Evolutionary conservation across 2,888 invertebrate genomes (phyloP).

Genomic region (Odontomyia ornata): DNA sequence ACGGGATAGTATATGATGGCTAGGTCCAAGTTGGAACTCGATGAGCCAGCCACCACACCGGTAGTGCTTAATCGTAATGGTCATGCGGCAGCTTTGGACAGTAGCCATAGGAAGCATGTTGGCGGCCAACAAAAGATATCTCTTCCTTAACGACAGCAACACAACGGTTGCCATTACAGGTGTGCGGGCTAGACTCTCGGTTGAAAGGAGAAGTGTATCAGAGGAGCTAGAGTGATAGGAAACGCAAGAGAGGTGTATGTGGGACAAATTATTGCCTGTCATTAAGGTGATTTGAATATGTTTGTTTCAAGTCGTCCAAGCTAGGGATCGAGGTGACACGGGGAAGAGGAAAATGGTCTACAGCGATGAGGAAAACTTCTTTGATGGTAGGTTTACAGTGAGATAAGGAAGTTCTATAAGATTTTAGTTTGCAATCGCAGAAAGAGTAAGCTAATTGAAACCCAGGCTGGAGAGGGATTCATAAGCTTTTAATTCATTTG

Average conservation of each 20-base stretch:
- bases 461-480: background rate
- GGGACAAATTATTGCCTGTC: conserved; percentile 50
- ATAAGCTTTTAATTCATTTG: background rate
- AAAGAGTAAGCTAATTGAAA: no score
- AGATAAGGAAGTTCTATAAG: no score
- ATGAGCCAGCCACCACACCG: background rate
- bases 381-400: no score
- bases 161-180: background rate
- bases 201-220: background rate
- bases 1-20: background rate
- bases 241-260: conserved; percentile 44
- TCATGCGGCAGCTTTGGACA: conserved; percentile 17
- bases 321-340: background rate
- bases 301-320: conserved; percentile 3
- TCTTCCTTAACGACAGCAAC: background rate
- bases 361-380: no score
- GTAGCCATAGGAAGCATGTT: conserved; percentile 17
- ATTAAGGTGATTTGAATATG: conserved; percentile 49
- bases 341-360: background rate
- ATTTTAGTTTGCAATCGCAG: no score
- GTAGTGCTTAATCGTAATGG: conserved; percentile 1
- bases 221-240: background rate
- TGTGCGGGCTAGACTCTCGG: background rate
- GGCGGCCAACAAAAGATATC: conserved; percentile 15
- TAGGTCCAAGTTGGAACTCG: no score